Conservation (phyloP, 2,888 invertebrate species). For the Drosophila maculinotata region DNA sequence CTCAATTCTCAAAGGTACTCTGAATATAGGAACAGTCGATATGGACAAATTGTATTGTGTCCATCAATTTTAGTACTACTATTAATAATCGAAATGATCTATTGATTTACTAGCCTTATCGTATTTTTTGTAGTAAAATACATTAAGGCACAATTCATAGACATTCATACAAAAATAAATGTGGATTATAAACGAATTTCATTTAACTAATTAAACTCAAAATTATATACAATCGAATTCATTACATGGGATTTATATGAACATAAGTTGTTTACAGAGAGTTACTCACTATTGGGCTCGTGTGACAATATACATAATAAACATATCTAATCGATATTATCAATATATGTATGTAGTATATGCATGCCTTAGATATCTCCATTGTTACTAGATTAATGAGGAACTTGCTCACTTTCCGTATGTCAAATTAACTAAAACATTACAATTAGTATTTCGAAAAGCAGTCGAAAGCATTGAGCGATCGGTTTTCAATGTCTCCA, state of each 20-base stretch:
- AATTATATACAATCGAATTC: neutral
- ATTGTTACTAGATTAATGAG: slow-evolving; percentile 39
- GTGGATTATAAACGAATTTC: neutral
- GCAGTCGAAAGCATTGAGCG: slow-evolving; percentile 28
- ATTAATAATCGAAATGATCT: slow-evolving; percentile 7
- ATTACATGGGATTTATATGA: neutral
- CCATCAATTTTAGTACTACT: too few species aligned
- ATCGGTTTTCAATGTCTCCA: slow-evolving; percentile 35
- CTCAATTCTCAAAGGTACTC: too few species aligned
- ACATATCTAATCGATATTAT: slow-evolving; percentile 41
- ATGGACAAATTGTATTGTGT: too few species aligned
- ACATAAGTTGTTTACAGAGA: neutral
- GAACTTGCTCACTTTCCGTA: slow-evolving; percentile 13
- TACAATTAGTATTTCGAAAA: slow-evolving; percentile 15
- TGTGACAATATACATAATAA: slow-evolving; percentile 14
- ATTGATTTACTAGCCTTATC: slow-evolving; percentile 6
- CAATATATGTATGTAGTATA: slow-evolving; percentile 10
- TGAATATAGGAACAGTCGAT: too few species aligned
- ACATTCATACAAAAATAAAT: neutral
- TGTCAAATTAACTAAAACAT: slow-evolving; percentile 13
- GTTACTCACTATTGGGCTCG: neutral
- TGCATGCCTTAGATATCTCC: slow-evolving; percentile 2
- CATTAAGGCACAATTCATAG: neutral
- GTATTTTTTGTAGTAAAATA: neutral
- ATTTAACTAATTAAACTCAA: neutral